Percentiles rank a stretch among this genome's conserved stretches.
These are phyloP conservation scores for Hemicrepidius hirtus DNA, from an alignment of 2,888 invertebrate species.

Conservation along the genomic window DNA sequence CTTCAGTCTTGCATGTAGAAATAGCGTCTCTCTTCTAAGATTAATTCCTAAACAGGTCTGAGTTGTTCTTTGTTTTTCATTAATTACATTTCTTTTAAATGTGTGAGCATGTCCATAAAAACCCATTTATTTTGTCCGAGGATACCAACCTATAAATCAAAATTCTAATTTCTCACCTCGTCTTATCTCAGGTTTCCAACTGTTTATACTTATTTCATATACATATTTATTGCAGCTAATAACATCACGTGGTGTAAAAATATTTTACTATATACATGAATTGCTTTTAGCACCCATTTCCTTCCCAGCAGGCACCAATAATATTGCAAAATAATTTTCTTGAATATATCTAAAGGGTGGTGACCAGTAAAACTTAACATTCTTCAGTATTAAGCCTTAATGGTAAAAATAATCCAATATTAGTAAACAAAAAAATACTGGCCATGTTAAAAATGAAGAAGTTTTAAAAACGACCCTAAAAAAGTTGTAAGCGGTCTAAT, in stretches of 20 bases:
- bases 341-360: too few species aligned
- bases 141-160: slow-evolving; percentile 54
- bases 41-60: slow-evolving; percentile 22
- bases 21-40: slow-evolving; percentile 1
- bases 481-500: slow-evolving; percentile 23
- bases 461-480: not conserved
- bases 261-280: slow-evolving; percentile 30
- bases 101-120: slow-evolving; percentile 46
- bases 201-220: slow-evolving; percentile 54
- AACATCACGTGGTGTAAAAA: slow-evolving; percentile 36
- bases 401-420: too few species aligned
- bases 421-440: too few species aligned
- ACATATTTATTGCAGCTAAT: slow-evolving; percentile 48
- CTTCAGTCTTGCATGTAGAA: not conserved
- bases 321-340: not conserved
- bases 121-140: slow-evolving; percentile 50
- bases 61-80: slow-evolving; percentile 45
- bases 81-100: slow-evolving; percentile 47
- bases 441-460: not conserved
- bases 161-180: slow-evolving; percentile 57
- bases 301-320: slow-evolving; percentile 28
- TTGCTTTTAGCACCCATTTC: slow-evolving; percentile 24
- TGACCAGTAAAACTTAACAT: too few species aligned
- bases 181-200: slow-evolving; percentile 55
- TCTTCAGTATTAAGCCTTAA: too few species aligned